phyloP scores from a whole-genome alignment of 2,797 vertebrate genomes.

The Parauchenoglanis ngamensis region DNA sequence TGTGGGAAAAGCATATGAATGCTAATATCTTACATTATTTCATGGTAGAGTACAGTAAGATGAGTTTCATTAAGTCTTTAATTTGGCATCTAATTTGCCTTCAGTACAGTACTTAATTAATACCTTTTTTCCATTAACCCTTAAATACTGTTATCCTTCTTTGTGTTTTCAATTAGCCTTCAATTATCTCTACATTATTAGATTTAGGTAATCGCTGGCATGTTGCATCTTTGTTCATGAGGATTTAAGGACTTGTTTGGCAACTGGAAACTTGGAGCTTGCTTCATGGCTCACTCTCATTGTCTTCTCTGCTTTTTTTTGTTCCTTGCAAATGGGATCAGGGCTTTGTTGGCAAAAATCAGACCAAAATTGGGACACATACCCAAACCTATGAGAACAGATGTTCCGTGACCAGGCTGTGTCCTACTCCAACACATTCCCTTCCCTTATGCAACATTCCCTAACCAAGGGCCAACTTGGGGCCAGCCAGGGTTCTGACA shows the following conservation, averaged over 20 bases:
- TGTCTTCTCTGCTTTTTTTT: conserved; percentile 49
- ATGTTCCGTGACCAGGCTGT: conserved; percentile 68
- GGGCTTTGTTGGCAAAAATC: conserved; percentile 42
- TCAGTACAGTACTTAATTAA: conserved; percentile 48
- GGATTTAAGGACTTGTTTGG: conserved; percentile 73
- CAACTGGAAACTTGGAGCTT: conserved; percentile 58
- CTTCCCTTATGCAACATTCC: conserved; percentile 54
- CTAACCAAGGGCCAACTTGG: conserved; percentile 69
- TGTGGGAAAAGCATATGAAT: conserved; percentile 11
- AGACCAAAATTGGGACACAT: conserved; percentile 50
- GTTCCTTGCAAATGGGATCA: conserved; percentile 70
- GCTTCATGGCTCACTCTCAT: conserved; percentile 39
- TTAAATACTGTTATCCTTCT: conserved; percentile 52
- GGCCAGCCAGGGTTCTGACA: conserved; percentile 76
- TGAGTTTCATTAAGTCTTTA: conserved; percentile 43
- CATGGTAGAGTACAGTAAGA: conserved; percentile 13
- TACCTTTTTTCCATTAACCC: conserved; percentile 42
- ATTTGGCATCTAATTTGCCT: conserved; percentile 44
- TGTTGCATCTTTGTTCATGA: conserved; percentile 63
- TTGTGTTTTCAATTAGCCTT: conserved; percentile 53
- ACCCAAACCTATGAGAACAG: conserved; percentile 68
- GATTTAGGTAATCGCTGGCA: conserved; percentile 62
- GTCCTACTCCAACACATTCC: conserved; percentile 68
- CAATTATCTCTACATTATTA: conserved; percentile 63
- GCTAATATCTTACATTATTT: conserved; percentile 24